Conservation (phyloP, 1,140 invertebrate species). For the Delia radicum region DNA sequence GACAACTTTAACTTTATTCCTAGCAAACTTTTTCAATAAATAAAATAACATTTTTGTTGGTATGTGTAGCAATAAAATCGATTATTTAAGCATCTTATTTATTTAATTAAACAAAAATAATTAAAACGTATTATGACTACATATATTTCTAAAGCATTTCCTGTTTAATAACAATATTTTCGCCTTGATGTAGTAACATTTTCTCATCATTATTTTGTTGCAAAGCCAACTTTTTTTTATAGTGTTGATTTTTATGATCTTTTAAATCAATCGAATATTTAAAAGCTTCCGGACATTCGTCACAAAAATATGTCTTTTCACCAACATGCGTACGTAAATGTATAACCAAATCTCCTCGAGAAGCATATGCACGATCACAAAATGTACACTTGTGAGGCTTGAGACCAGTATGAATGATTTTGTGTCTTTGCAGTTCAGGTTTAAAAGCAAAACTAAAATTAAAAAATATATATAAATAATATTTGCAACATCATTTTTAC, state of each 20-base stretch:
- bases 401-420: conserved; percentile 63
- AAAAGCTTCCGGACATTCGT: conserved; percentile 54
- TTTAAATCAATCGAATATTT: conserved; percentile 54
- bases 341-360: conserved; percentile 57
- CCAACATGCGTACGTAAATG: conserved; percentile 55
- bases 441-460: background rate
- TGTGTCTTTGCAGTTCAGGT: conserved; percentile 55
- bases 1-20: too few relatives aligned
- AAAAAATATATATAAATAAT: conserved; percentile 47
- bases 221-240: background rate
- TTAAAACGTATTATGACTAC: too few relatives aligned
- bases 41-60: too few relatives aligned
- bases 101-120: too few relatives aligned
- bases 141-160: too few relatives aligned
- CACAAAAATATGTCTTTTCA: conserved; percentile 56
- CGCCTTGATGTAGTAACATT: too few relatives aligned
- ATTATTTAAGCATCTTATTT: too few relatives aligned
- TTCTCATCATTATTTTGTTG: too few relatives aligned
- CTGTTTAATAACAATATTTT: too few relatives aligned
- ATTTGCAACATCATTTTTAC: too few relatives aligned
- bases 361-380: conserved; percentile 56
- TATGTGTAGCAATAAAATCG: too few relatives aligned
- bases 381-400: conserved; percentile 61
- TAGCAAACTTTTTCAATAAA: too few relatives aligned
- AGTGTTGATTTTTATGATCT: conserved; percentile 56